Evolutionary conservation across 2,797 vertebrate species (phyloP), one percentile per base, ranked within the genome.

Genomic region (Xenops minutus): DNA sequence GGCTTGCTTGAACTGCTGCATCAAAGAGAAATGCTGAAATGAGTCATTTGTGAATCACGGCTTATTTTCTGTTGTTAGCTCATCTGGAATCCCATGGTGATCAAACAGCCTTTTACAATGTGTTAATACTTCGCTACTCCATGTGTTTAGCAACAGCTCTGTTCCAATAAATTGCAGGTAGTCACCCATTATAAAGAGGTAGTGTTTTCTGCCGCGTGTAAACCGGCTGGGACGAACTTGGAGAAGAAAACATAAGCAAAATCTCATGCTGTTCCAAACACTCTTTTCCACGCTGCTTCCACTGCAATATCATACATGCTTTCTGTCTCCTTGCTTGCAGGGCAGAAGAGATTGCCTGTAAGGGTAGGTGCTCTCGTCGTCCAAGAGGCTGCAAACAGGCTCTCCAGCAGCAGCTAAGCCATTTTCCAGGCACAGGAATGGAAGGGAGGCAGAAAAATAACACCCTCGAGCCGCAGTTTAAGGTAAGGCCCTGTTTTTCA

Each of bases 1-100:
- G 91, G 69, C 95, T 95, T 93, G 94, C 95, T 95, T 96, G 91
- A 83, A 49, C 88, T 84, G 52, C 95, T 92, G 92, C 91, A 92
- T 95, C 95, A 96, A 96, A 97, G 94, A 86, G 92, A 96, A 96
- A 88, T 88, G 93, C 95, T 95, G 95, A 95, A 97, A 92, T 95
- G 91, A 97, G 89, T 95, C 71, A 96, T 95, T 96, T 96, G 88
- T 95, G 95, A 97, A 97, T 95, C 95, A 95, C 30, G 44, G 94
- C 89, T 92, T 92, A 93, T 92, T 95, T 95, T 96, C 92, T 93
- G 92, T 82, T 94, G 94, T 94, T 90, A 90, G 91, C 91, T 96
- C 95, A 95, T 96, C 95, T 96, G 95, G 92, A 96, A 95, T 96
- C 95, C 92, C 94, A 93, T 91, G 83, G 96, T 56, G 96, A 96